A percentile compares a stretch with the other conserved stretches of the same genome.
These are phyloP conservation scores for Lasioglossum calceatum DNA, from an alignment of 2,888 invertebrate species.

Conservation along the genomic window DNA sequence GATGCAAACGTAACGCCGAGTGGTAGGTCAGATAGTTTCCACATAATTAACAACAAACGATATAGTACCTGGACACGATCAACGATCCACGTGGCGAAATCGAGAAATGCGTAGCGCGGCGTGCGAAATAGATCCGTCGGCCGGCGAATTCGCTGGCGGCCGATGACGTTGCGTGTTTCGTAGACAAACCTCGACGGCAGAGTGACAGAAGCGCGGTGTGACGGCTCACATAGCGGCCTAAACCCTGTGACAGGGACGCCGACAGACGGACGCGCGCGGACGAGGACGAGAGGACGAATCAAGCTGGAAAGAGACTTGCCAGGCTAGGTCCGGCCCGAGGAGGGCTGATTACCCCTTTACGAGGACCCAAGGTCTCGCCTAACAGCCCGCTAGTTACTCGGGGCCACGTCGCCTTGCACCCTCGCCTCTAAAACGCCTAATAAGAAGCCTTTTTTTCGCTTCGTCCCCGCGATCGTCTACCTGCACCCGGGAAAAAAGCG, in stretches of 20 bases:
- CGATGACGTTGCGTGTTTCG: slow-evolving; percentile 71
- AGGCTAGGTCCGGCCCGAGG: slow-evolving; percentile 77
- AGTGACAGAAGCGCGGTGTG: slow-evolving; percentile 79
- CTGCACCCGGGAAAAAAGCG: slow-evolving; percentile 38
- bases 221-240: slow-evolving; percentile 67
- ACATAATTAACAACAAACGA: not conserved
- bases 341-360: slow-evolving; percentile 84
- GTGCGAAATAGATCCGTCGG: not conserved
- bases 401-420: slow-evolving; percentile 42
- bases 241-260: slow-evolving; percentile 68
- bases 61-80: not conserved
- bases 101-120: not conserved
- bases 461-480: slow-evolving; percentile 40
- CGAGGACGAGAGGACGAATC: slow-evolving; percentile 55
- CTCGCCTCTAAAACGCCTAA: slow-evolving; percentile 48
- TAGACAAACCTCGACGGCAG: slow-evolving; percentile 80
- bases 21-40: not conserved
- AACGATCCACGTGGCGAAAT: not conserved
- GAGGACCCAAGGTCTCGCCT: slow-evolving; percentile 78
- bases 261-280: slow-evolving; percentile 66
- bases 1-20: not conserved
- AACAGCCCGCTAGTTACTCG: slow-evolving; percentile 20
- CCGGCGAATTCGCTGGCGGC: slow-evolving; percentile 27
- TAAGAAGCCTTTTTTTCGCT: slow-evolving; percentile 39
- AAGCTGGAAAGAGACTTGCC: slow-evolving; percentile 71